Conservation (phyloP, 2,113 vertebrate species). For the Toxotes chatareus region DNA sequence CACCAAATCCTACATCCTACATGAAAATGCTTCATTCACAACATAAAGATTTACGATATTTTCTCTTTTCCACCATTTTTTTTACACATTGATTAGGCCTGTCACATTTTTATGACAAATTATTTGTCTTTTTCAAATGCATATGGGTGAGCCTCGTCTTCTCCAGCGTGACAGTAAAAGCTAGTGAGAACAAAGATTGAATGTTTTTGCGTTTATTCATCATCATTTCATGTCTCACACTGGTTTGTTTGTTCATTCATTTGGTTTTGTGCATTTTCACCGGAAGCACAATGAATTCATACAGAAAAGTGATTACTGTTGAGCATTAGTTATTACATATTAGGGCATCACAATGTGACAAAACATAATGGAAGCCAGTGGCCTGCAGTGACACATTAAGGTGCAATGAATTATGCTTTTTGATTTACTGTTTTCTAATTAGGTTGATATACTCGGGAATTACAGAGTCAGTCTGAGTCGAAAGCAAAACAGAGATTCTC, state of each 20-base stretch:
- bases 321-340: constrained; percentile 34
- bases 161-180: background rate
- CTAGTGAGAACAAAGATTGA: background rate
- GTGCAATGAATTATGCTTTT: background rate
- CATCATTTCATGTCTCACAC: background rate
- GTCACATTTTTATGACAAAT: too few relatives aligned
- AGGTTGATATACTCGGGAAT: background rate
- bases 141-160: background rate
- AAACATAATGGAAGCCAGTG: background rate
- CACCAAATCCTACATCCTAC: too few relatives aligned
- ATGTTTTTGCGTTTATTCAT: background rate
- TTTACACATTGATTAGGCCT: too few relatives aligned
- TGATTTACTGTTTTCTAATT: constrained; percentile 39
- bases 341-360: background rate
- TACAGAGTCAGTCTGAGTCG: background rate
- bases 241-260: background rate
- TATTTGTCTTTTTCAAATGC: background rate
- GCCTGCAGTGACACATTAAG: background rate
- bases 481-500: background rate
- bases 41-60: too few relatives aligned
- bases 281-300: background rate
- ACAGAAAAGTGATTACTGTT: background rate
- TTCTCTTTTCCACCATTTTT: too few relatives aligned
- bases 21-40: too few relatives aligned
- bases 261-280: background rate